Evolutionary conservation across 2,797 vertebrate species (phyloP).

Genomic region (Rhyacichthys aspro): DNA sequence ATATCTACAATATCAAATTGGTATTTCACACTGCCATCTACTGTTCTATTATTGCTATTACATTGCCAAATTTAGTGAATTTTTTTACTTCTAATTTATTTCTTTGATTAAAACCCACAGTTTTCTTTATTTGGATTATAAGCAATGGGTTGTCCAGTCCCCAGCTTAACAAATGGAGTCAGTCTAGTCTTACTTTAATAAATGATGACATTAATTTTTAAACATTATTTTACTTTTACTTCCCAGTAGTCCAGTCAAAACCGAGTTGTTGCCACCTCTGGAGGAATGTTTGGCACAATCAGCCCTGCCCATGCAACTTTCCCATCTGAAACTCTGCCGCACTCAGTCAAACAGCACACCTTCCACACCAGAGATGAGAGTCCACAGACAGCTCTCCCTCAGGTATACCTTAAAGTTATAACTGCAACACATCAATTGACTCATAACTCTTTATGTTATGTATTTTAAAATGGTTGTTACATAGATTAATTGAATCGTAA

Average conservation of each 20-base stretch:
- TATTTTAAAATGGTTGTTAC: background rate
- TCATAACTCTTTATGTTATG: background rate
- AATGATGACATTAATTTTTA: too few relatives aligned
- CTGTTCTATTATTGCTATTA: slow-evolving; percentile 16
- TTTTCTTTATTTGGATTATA: too few relatives aligned
- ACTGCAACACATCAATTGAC: background rate
- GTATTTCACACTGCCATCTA: slow-evolving; percentile 54
- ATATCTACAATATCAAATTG: too few relatives aligned
- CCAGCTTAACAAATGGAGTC: too few relatives aligned
- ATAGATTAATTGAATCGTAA: background rate
- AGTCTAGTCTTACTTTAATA: too few relatives aligned
- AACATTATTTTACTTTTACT: slow-evolving; percentile 13
- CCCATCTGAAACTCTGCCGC: slow-evolving; percentile 67
- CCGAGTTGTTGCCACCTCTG: slow-evolving; percentile 74
- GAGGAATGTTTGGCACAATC: slow-evolving; percentile 67
- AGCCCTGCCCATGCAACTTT: slow-evolving; percentile 55
- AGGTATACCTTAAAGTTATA: slow-evolving; percentile 76
- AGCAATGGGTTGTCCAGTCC: too few relatives aligned
- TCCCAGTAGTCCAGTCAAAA: slow-evolving; percentile 76
- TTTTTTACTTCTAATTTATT: too few relatives aligned
- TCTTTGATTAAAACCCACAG: too few relatives aligned
- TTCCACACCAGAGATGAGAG: slow-evolving; percentile 84
- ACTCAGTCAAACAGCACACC: slow-evolving; percentile 81
- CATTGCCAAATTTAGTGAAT: slow-evolving; percentile 1
- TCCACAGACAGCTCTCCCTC: slow-evolving; percentile 82